Base-by-base conservation (phyloP, 1,140 invertebrate species). In the Aphidius gifuensis region DNA sequence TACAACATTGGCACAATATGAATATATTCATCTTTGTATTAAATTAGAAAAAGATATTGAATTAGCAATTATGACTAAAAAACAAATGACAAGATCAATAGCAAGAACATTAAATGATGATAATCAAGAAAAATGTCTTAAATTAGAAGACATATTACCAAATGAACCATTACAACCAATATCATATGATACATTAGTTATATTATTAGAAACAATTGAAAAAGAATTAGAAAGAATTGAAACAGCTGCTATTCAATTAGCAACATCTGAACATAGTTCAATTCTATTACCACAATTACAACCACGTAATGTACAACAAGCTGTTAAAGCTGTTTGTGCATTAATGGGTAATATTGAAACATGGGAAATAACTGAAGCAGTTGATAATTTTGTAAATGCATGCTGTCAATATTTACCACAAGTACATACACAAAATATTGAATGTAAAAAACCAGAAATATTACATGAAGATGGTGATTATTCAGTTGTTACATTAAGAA, bases 11-110 rank as follows among this genome's bases (percentile, higher is more conserved):
- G 89, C 88, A 55, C 92, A 96, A 74, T 95, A 96, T 80, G 92
- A 95, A 74, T 97, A 96, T 79, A 89, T 97, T 61, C 92, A 96
- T 74, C 88, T 93, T 67, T 97, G 95, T 80, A 90, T 97, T 47
- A 96, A 97, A 76, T 80, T 96, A 69, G 95, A 97, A 76, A 87
- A 90, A 75, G 94, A 97, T 82, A 91, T 98, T 1, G 83, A 88
- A 59, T 82, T 98, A 62, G 89, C 88, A 50, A 82, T 92, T 50
- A 84, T 88, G 65, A 86, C 89, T 6, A 86, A 88, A 59, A 81
- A 72, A 43, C 83, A 87, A 62, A 82, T 90, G 56, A 81, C 85
- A 64, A 78, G 84, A 68, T 85, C 86, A 2, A 87, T 91, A 64
- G 83, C 87, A 2, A 79, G 91, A 79, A 90, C 88, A 7, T 88